These are phyloP conservation scores for Sisor rabdophorus DNA, from an alignment of 2,113 vertebrate genomes.

Conservation along the genomic window DNA sequence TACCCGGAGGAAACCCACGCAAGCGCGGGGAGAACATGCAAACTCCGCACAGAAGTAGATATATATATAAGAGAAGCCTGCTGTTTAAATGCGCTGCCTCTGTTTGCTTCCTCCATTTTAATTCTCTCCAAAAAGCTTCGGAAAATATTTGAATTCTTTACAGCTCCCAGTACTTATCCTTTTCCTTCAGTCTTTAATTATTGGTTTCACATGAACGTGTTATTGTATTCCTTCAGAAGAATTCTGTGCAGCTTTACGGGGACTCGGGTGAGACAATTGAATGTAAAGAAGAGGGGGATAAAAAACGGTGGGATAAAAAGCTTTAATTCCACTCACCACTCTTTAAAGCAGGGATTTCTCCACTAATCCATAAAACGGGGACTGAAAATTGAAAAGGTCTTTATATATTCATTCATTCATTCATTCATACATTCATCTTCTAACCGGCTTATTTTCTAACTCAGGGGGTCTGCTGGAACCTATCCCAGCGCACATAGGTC, in stretches of 20 bases:
- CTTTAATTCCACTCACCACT: neutral
- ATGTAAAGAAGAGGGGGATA: constrained; percentile 50
- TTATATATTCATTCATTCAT: too few species aligned
- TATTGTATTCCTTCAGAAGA: constrained; percentile 58
- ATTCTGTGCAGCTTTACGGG: constrained; percentile 56
- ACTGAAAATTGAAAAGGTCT: too few species aligned
- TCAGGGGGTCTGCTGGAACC: too few species aligned
- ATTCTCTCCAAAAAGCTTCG: constrained; percentile 17
- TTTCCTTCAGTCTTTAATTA: constrained; percentile 56
- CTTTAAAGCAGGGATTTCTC: neutral
- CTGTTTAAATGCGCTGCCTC: constrained; percentile 29
- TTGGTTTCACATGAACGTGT: constrained; percentile 61
- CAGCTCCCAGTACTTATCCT: constrained; percentile 34
- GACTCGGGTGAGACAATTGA: constrained; percentile 56
- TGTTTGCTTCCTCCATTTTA: neutral
- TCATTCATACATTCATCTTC: too few species aligned
- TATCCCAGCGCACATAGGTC: too few species aligned
- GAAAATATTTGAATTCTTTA: constrained; percentile 52
- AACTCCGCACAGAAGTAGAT: too few species aligned
- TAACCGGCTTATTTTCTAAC: too few species aligned
- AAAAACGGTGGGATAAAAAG: constrained; percentile 11
- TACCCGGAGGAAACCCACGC: too few species aligned
- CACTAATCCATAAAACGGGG: neutral
- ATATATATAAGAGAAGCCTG: too few species aligned
- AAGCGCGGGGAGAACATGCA: too few species aligned